Evolutionary conservation across 2,797 vertebrate species (phyloP).

Genomic region (Tamandua tetradactyla): DNA sequence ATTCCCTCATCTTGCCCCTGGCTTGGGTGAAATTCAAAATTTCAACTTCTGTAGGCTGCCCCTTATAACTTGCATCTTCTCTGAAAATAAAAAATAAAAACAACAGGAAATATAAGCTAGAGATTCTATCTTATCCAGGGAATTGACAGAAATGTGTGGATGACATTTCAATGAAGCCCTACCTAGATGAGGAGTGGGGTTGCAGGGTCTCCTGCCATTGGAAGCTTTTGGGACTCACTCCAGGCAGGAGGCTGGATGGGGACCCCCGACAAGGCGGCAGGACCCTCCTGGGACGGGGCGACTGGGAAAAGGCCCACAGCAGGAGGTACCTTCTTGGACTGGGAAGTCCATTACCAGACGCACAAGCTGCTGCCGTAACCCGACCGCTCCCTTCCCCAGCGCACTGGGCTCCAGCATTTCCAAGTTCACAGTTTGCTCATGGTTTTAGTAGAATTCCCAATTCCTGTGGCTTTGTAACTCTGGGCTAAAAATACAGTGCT

Average conservation of each 20-base stretch:
- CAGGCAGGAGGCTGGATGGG: neutral
- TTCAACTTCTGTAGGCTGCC: neutral
- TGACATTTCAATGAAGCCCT: neutral
- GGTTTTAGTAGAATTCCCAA: constrained; percentile 22
- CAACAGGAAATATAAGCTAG: neutral
- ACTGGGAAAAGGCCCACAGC: neutral
- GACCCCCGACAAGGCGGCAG: neutral
- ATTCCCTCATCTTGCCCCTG: neutral
- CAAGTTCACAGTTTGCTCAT: neutral
- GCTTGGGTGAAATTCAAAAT: neutral
- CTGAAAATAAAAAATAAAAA: constrained; percentile 8
- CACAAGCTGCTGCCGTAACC: neutral
- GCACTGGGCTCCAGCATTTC: neutral
- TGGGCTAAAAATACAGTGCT: constrained; percentile 49
- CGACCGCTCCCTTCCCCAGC: neutral
- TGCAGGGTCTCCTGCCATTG: too few relatives aligned
- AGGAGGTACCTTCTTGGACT: neutral
- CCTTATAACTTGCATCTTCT: neutral
- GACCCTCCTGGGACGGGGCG: neutral
- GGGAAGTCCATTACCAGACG: neutral
- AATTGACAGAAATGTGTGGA: neutral
- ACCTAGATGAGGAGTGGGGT: neutral
- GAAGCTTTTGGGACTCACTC: neutral
- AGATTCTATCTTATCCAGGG: neutral
- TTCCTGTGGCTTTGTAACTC: constrained; percentile 28